These are phyloP conservation scores for Prenolepis imparis DNA, from an alignment of 2,888 invertebrate species.

Conservation along the genomic window DNA sequence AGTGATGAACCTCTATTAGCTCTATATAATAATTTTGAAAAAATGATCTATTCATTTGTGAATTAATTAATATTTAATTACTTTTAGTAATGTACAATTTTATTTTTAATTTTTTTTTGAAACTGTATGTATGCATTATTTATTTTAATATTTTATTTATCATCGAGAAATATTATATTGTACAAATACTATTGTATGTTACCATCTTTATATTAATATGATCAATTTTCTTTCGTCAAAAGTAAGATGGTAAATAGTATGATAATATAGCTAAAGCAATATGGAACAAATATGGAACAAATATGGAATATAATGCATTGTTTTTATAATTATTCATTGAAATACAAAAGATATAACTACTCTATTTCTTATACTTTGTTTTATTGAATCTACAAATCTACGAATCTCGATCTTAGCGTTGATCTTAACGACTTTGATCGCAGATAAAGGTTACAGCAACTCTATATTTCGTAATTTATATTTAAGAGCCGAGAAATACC, in stretches of 20 bases:
- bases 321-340: constrained; percentile 5
- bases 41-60: background rate
- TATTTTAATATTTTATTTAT: background rate
- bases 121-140: background rate
- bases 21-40: background rate
- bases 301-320: background rate
- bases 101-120: background rate
- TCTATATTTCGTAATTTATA: constrained; percentile 27
- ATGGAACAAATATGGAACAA: too few species aligned
- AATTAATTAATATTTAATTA: constrained; percentile 5
- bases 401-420: background rate
- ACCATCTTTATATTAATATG: background rate
- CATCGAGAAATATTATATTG: background rate
- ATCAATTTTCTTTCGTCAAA: background rate
- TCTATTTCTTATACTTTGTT: background rate
- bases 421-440: constrained; percentile 16
- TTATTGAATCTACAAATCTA: constrained; percentile 13
- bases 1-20: background rate
- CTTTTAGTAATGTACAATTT: background rate
- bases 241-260: background rate
- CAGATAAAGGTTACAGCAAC: constrained; percentile 13
- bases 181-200: too few species aligned
- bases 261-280: background rate
- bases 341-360: background rate
- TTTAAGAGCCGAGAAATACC: constrained; percentile 3